Evolutionary conservation across 1,140 invertebrate genomes (phyloP).

Genomic region (Achroia grisella): DNA sequence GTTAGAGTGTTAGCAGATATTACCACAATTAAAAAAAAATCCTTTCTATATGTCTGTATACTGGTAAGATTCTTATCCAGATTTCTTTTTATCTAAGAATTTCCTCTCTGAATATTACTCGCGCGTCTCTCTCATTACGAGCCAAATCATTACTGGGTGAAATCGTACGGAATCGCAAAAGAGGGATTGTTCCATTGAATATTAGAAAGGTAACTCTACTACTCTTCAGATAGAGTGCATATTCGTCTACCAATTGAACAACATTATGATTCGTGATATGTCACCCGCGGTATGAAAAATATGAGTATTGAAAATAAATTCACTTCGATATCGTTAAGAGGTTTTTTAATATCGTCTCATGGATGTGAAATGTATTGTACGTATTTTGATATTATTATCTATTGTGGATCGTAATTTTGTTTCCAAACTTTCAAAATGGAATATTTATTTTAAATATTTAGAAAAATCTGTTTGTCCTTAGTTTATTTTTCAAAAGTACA

Average conservation of each 20-base stretch:
- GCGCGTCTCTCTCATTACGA: slow-evolving; percentile 65
- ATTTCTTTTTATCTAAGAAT: slow-evolving; percentile 20
- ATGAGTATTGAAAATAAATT: slow-evolving; percentile 63
- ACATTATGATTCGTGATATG: slow-evolving; percentile 52
- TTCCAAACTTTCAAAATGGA: too few relatives aligned
- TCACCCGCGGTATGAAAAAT: slow-evolving; percentile 61
- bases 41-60: too few relatives aligned
- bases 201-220: slow-evolving; percentile 12
- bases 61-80: slow-evolving; percentile 21
- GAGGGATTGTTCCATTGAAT: slow-evolving; percentile 49
- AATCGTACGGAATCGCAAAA: slow-evolving; percentile 67
- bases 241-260: slow-evolving; percentile 7
- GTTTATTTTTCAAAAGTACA: too few relatives aligned
- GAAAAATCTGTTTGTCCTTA: too few relatives aligned
- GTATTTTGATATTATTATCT: too few relatives aligned
- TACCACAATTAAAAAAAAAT: too few relatives aligned
- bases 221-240: slow-evolving; percentile 10
- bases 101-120: slow-evolving; percentile 61
- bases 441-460: too few relatives aligned
- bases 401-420: too few relatives aligned
- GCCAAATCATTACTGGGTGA: slow-evolving; percentile 70
- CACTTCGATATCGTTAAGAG: slow-evolving; percentile 44
- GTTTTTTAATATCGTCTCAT: slow-evolving; percentile 47
- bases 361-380: slow-evolving; percentile 7
- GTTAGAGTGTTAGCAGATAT: too few relatives aligned